Base-by-base conservation (phyloP, 2,113 vertebrate species). In the Phrynocephalus versicolor region DNA sequence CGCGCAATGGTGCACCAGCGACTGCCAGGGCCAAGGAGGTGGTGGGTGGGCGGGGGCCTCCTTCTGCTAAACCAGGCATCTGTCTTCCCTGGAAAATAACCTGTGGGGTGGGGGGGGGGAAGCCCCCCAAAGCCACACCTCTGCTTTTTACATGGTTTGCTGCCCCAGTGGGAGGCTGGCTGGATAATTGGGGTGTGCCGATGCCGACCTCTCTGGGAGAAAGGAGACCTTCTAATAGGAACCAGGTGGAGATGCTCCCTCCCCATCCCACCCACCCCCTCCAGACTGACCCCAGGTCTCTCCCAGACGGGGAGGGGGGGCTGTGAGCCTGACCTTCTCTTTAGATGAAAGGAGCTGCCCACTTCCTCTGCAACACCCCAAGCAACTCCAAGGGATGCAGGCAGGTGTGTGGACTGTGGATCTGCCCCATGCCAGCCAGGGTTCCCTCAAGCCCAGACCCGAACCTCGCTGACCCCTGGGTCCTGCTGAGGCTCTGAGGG, bases 141-240 rank as follows among this genome's bases (percentile, higher is more conserved):
- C 60, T 62, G 15, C 60, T 62, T 35, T 70, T 70, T 33, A 70
- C 8, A 33, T 70, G 5, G 7, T 70, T 79, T 27, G 72, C 77
- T 27, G 33, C 71, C 72, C 81, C 87, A 88, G 88, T 77, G 81
- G 87, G 90, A 92, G 89, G 83, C 85, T 90, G 30, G 75, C 6
- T 0, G 83, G 88, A 81, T 92, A 91, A 91, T 92, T 65, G 93
- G 88, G 89, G 86, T 1, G 86, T 89, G 85, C 65, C 27, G 88
- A 82, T 86, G 90, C 33, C 65, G 82, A 67, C 41, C 74, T 83
- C 58, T 92, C 87, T 90, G n/a, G 60, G 82, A 87, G 81, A 62
- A 3, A 30, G n/a, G 86, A 90, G 88, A 87, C 84, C 90, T 91
- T 87, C 91, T 91, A 89, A 90, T 89, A 88, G 94, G 92, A 94